Percentiles rank a stretch among this genome's conserved stretches.
phyloP scores from a whole-genome alignment of 2,797 vertebrate species.

The Acanthis flammea region DNA sequence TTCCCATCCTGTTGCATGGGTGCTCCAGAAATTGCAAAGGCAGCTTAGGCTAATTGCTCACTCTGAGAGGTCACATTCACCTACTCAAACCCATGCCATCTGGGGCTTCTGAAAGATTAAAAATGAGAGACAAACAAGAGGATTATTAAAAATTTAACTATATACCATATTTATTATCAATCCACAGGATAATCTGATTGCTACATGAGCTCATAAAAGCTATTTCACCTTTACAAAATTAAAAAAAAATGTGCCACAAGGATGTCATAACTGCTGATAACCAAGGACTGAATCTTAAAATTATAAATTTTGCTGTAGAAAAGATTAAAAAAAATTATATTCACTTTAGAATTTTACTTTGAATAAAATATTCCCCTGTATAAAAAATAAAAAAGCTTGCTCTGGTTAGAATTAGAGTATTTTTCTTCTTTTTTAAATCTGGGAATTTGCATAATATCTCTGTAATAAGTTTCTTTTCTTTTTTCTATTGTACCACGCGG shows the following conservation, averaged over 20 bases:
- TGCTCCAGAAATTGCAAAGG: not conserved
- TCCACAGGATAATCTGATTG: slow-evolving; percentile 86
- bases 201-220: slow-evolving; percentile 86
- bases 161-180: slow-evolving; percentile 85
- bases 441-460: slow-evolving; percentile 82
- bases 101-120: slow-evolving; percentile 27
- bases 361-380: slow-evolving; percentile 87
- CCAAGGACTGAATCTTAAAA: slow-evolving; percentile 83
- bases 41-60: not conserved
- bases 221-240: slow-evolving; percentile 84
- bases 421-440: slow-evolving; percentile 77
- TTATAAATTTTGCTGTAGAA: slow-evolving; percentile 88
- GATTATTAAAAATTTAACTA: slow-evolving; percentile 81
- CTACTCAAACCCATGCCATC: not conserved
- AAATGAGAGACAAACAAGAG: slow-evolving; percentile 64
- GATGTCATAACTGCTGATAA: slow-evolving; percentile 79
- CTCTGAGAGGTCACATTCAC: not conserved
- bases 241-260: slow-evolving; percentile 82
- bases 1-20: not conserved
- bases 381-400: slow-evolving; percentile 86
- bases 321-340: slow-evolving; percentile 86
- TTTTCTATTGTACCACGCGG: slow-evolving; percentile 78
- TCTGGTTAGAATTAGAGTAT: slow-evolving; percentile 82
- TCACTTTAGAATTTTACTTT: slow-evolving; percentile 84
- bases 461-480: slow-evolving; percentile 71